These are phyloP conservation scores for Casuarius casuarius DNA, from an alignment of 2,113 vertebrate species.

Conservation along the genomic window DNA sequence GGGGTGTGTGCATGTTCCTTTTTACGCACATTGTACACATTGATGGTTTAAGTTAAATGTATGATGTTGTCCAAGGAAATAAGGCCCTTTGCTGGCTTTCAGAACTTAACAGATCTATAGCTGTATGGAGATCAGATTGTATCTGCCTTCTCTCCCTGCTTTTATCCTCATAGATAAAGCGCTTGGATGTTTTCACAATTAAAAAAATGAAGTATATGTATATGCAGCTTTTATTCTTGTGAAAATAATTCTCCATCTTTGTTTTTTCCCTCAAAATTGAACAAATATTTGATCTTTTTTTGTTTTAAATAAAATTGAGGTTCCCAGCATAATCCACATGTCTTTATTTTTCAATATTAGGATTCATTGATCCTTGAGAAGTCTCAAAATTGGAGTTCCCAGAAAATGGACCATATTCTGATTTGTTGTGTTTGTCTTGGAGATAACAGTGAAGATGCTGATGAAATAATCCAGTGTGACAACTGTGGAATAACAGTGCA, in stretches of 20 bases:
- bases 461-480: slow-evolving; percentile 99
- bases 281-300: neutral
- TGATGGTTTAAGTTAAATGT: neutral
- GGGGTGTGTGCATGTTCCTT: neutral
- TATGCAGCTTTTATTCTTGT: neutral
- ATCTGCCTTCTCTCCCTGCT: neutral
- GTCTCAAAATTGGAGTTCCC: slow-evolving; percentile 91
- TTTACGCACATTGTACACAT: neutral
- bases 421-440: slow-evolving; percentile 99
- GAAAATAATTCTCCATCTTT: neutral
- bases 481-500: slow-evolving; percentile 99
- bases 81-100: neutral
- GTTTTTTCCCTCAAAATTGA: neutral
- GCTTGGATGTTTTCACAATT: neutral
- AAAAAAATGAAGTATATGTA: neutral
- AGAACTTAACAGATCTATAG: neutral
- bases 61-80: neutral
- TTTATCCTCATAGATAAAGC: neutral
- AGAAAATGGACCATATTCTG: slow-evolving; percentile 96
- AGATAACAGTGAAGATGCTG: slow-evolving; percentile 98
- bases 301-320: neutral
- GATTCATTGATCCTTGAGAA: slow-evolving; percentile 92
- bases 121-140: neutral
- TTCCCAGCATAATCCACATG: slow-evolving; percentile 3
- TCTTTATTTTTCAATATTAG: slow-evolving; percentile 77